These are phyloP conservation scores for Lasioglossum baleicum DNA, from an alignment of 1,140 invertebrate genomes.

Conservation along the genomic window DNA sequence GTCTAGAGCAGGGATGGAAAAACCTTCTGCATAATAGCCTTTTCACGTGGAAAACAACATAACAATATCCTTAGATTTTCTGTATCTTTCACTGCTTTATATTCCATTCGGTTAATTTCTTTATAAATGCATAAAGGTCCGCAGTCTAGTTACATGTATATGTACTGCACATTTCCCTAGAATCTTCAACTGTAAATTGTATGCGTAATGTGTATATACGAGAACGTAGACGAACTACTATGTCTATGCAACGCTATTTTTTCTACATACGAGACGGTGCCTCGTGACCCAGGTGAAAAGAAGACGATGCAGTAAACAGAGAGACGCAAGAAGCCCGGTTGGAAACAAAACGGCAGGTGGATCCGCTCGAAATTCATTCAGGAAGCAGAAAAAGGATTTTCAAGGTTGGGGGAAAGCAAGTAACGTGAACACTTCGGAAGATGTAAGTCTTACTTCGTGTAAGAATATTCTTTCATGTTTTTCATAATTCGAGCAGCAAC, in stretches of 20 bases:
- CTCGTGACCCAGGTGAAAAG: slow-evolving; percentile 3
- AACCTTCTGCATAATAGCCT: too few species aligned
- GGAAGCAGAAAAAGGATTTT: slow-evolving; percentile 45
- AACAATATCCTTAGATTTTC: too few species aligned
- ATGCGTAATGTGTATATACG: too few species aligned
- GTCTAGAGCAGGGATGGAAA: too few species aligned
- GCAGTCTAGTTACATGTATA: too few species aligned
- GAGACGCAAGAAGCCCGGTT: slow-evolving; percentile 43
- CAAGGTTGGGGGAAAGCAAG: slow-evolving; percentile 36
- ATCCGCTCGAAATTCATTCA: slow-evolving; percentile 59
- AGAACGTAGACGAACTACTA: too few species aligned
- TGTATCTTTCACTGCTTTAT: too few species aligned
- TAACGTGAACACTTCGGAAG: background rate
- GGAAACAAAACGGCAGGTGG: slow-evolving; percentile 62
- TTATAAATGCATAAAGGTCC: too few species aligned
- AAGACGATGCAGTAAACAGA: slow-evolving; percentile 12
- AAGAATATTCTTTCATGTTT: background rate
- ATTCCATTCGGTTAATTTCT: too few species aligned
- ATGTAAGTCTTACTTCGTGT: background rate
- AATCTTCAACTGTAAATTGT: too few species aligned
- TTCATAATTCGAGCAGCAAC: background rate
- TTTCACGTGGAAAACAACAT: too few species aligned
- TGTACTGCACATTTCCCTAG: too few species aligned
- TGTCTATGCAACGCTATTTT: background rate
- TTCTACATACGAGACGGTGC: background rate